Conservation (phyloP, 2,888 invertebrate genomes). For the Hololepta plana region DNA sequence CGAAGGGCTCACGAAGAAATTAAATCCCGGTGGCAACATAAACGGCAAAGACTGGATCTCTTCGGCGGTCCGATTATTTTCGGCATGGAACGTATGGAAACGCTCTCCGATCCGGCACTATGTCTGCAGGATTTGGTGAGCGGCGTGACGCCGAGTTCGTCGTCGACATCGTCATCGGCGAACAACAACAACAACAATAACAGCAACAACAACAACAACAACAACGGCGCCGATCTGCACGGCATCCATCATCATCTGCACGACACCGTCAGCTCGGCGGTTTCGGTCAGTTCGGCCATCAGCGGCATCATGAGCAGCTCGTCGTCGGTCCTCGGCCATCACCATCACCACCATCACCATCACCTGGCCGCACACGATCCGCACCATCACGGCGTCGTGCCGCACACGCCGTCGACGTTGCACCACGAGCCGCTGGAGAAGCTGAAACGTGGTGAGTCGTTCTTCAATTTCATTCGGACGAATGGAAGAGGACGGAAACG, state of each 20-base stretch:
- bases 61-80: slow-evolving; percentile 2
- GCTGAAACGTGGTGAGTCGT: slow-evolving; percentile 55
- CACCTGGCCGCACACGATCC: slow-evolving; percentile 29
- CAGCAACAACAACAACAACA: too few relatives aligned
- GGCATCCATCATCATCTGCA: slow-evolving; percentile 35
- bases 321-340: slow-evolving; percentile 25
- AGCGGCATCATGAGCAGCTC: slow-evolving; percentile 37
- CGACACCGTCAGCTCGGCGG: slow-evolving; percentile 34
- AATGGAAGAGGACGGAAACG: too few relatives aligned
- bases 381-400: slow-evolving; percentile 41
- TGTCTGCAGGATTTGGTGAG: slow-evolving; percentile 58
- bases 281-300: slow-evolving; percentile 37
- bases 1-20: too few relatives aligned
- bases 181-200: too few relatives aligned
- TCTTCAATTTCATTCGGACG: too few relatives aligned
- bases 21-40: too few relatives aligned
- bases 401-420: slow-evolving; percentile 30
- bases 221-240: slow-evolving; percentile 31
- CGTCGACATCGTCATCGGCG: too few relatives aligned
- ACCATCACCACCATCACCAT: slow-evolving; percentile 7
- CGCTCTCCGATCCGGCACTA: slow-evolving; percentile 48
- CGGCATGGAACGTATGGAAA: slow-evolving; percentile 46
- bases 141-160: slow-evolving; percentile 32
- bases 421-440: slow-evolving; percentile 62
- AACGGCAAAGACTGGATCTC: too few relatives aligned